Evolutionary conservation across 2,113 vertebrate genomes (phyloP), one percentile per base, ranked within the genome.

Genomic region (Syngnathoides biaculeatus): DNA sequence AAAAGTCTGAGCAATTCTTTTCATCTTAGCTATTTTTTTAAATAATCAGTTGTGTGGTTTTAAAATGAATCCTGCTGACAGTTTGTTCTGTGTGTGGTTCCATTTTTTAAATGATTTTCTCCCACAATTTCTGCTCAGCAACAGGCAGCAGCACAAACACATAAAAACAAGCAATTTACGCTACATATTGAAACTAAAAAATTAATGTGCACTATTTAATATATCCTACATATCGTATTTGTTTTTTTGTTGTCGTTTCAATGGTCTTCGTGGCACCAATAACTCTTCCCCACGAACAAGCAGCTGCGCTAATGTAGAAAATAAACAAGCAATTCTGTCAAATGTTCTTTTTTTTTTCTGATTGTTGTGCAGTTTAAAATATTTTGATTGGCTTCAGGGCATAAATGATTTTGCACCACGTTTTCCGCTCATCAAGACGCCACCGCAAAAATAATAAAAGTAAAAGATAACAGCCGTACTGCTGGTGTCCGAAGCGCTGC

Each of bases 401-500:
- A 30, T 26, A 57, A 13, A 30, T 57, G 5, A 57, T 19, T 19
- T 11, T 57, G 55, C 55, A 26, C 55, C 55, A 19, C 15, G 1
- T 19, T 35, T 9, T 30, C 55, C 22, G n/a, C 48, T n/a, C 22
- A 52, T 20, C 48, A 22, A 52, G 20, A 52, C 8, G n/a, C n/a
- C n/a, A 2, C 20, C 11, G 7, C 30, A 4, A 6, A 8, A 35
- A 35, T 4, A n/a, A 53, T 12, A 53, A 1, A 1, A 53, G 1
- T 11, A 35, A 5, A 26, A 24, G 22, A 26, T 15, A 13, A 30
- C 8, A 68, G 24, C 9, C 94, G n/a, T 95, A 98, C 97, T 94
- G 78, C 88, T 94, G 95, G 89, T 95, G 98, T 90, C 86, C 96
- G 92, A 93, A 98, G 88, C 94, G 94, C 67, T 95, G 96, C 84